Conservation (phyloP, 2,797 vertebrate species). For the Odontamblyopus lacepedii region DNA sequence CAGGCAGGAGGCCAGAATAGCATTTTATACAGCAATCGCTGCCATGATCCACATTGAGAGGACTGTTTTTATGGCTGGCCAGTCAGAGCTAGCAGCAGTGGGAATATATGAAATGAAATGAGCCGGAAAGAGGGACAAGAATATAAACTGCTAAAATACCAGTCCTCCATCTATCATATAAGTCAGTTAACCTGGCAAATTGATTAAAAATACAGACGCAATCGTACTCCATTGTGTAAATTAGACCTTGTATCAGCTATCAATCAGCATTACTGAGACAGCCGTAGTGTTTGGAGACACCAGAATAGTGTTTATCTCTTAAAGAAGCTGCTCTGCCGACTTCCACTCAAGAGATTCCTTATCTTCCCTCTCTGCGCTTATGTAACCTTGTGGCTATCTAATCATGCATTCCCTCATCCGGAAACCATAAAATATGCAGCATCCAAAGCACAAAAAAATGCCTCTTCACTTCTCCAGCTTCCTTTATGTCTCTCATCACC, state of each 20-base stretch:
- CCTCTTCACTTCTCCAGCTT: conserved; percentile 29
- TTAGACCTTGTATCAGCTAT: not conserved
- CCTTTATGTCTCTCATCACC: conserved; percentile 27
- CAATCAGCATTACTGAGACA: conserved; percentile 4
- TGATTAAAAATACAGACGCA: not conserved
- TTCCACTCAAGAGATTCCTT: conserved; percentile 35
- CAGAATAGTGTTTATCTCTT: conserved; percentile 11
- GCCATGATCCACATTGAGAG: conserved; percentile 43
- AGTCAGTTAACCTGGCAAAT: conserved; percentile 13
- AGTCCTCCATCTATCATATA: conserved; percentile 20
- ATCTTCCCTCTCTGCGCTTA: conserved; percentile 43
- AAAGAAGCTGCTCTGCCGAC: conserved; percentile 13
- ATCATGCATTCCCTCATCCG: conserved; percentile 47
- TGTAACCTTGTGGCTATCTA: conserved; percentile 44
- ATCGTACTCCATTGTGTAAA: conserved; percentile 1
- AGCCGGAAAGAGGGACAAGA: conserved; percentile 56
- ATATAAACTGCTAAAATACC: conserved; percentile 49
- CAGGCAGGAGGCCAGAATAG: conserved; percentile 25
- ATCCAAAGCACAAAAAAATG: conserved; percentile 33
- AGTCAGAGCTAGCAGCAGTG: conserved; percentile 37
- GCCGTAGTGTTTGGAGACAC: conserved; percentile 20
- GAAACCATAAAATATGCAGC: conserved; percentile 62
- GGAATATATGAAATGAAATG: conserved; percentile 66
- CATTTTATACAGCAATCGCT: conserved; percentile 39
- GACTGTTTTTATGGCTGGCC: conserved; percentile 51